Percentiles rank a stretch among this genome's conserved stretches.
Conservation (phyloP, 2,113 vertebrate genomes). For the Willisornis vidua region DNA sequence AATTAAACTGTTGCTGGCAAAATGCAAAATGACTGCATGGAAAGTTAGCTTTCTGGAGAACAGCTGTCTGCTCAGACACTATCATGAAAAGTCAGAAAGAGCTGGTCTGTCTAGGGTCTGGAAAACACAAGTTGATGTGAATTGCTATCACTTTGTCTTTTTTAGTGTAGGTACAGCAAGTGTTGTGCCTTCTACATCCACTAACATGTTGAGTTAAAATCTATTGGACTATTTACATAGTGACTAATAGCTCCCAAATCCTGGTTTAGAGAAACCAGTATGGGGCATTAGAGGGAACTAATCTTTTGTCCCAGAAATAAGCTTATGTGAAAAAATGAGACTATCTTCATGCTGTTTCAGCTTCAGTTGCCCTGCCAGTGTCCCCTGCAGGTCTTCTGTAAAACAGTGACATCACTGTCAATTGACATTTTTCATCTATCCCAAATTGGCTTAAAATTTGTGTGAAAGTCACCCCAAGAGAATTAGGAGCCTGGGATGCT, state of each 20-base stretch:
- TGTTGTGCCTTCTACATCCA: neutral
- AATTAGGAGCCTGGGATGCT: neutral
- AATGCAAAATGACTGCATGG: neutral
- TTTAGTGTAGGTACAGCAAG: neutral
- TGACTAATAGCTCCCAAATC: slow-evolving; percentile 29
- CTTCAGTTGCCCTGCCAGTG: neutral
- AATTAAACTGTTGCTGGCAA: neutral
- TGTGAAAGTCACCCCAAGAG: neutral
- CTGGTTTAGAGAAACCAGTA: slow-evolving; percentile 6
- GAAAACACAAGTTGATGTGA: neutral
- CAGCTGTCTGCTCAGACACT: neutral
- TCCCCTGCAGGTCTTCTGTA: neutral
- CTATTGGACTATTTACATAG: neutral
- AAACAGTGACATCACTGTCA: neutral
- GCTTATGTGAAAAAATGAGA: neutral
- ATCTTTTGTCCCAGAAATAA: slow-evolving; percentile 26
- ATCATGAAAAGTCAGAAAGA: neutral
- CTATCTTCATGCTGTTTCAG: neutral
- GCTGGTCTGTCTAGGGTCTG: neutral
- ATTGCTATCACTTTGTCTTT: neutral
- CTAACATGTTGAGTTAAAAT: neutral
- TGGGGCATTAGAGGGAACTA: neutral
- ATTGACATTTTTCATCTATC: neutral
- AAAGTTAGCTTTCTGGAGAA: neutral
- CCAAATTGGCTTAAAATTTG: neutral